Evolutionary conservation across 1,140 invertebrate species (phyloP), one percentile per base, ranked within the genome.

Genomic region (Drosophila sp.): DNA sequence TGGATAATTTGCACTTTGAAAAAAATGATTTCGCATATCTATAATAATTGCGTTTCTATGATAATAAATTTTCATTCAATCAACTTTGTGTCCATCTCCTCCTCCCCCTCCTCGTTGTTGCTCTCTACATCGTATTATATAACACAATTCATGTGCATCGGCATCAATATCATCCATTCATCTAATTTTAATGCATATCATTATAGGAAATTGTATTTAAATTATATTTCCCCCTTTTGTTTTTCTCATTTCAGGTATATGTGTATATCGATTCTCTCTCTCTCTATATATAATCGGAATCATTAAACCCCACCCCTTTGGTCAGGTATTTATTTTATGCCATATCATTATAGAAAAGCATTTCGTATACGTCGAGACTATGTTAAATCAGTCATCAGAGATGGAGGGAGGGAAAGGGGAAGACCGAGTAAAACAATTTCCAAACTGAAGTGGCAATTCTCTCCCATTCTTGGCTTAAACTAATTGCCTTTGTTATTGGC

Each of bases 161-260:
- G 44, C 44, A 50, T 50, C 44, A 27, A 50, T 7, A 50, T 50
- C 44, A 50, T 50, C 44, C 44, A 50, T 2, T 29, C 38, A 8
- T 27, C 47, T 60, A 75, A 23, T 58, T 58, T 76, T 74, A 73
- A 29, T 41, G 29, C 70, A 65, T 62, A 69, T 76, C 63, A 68
- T 76, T 66, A 41, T 78, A 70, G 60, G 60, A 82, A 82, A 78
- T 68, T 77, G 25, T 65, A 66, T 80, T 80, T 75, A 75, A 80
- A 44, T 60, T 55, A 33, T 68, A 33, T 73, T 74, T n/a, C 8
- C 30, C 32, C 54, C 63, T 70, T 65, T 11, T 69, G 25, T 66
- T 25, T 35, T 23, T 17, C 62, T 70, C 63, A 17, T 64, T 70
- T 25, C 72, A 74, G 66, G 71, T 74, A 70, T 60, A 65, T 32